Base-by-base conservation (phyloP, 2,113 vertebrate species). In the Genyomyrus donnyi region DNA sequence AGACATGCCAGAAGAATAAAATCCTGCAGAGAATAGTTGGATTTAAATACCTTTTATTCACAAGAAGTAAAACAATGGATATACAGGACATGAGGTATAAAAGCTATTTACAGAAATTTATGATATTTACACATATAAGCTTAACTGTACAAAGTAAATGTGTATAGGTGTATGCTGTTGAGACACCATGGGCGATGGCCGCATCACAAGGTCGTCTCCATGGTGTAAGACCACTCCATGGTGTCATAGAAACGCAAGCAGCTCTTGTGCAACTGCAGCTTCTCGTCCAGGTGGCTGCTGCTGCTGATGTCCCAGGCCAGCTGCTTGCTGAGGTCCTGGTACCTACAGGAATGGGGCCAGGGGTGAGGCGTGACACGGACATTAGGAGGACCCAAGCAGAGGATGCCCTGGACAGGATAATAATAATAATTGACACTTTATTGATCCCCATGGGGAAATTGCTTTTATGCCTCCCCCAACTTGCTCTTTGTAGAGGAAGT, bases 181-280 rank as follows among this genome's bases (percentile, higher is more conserved):
- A 91, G 94, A 94, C 89, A 93, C 95, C 95, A 93, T 31, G 94
- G 94, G 85, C 93, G 90, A 90, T 93, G 85, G 53, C 66, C 42
- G 21, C 13, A 21, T 97, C 93, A 96, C 89, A 95, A 92, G 46
- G 94, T 91, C 52, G 95, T 96, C 91, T 97, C 96, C 88, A 94
- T 70, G 48, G 95, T 92, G 45, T 95, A 93, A 58, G 96, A 95
- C 90, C 62, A 92, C 90, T 97, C 96, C 92, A 96, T 88, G 1
- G 96, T 95, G 92, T 95, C 94, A 42, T 99, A 99, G 94, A 93
- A 95, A 48, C 94, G 95, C 90, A 96, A 94, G 88, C 93, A 94
- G 93, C 96, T 95, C 92, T 96, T 96, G 89, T 95, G 96, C 88
- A 96, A 96, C 88, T 96, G 83, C 90, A 98, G 95, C 35, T 97